phyloP scores from a whole-genome alignment of 1,140 invertebrate species.

The Pogonomyrmex barbatus region DNA sequence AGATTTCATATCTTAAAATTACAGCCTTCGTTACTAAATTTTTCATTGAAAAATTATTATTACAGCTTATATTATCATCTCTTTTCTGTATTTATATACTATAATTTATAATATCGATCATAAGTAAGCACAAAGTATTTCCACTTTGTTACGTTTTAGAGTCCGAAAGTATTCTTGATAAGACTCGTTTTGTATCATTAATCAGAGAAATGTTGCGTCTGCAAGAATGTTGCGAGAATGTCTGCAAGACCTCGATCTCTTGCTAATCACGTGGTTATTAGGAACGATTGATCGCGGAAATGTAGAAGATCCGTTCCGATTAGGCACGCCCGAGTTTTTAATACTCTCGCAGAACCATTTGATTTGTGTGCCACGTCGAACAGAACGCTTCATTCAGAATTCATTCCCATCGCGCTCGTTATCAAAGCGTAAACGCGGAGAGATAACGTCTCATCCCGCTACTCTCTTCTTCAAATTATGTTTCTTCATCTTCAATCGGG shows the following conservation, averaged over 20 bases:
- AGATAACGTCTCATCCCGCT: conserved; percentile 39
- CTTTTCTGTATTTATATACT: not conserved
- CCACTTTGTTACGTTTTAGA: not conserved
- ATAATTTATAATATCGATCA: not conserved
- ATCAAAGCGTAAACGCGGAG: conserved; percentile 24
- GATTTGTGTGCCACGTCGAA: conserved; percentile 54
- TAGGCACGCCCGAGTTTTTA: conserved; percentile 36
- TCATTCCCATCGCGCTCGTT: conserved; percentile 28
- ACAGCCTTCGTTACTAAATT: not conserved
- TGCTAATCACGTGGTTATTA: not conserved
- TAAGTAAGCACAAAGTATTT: not conserved
- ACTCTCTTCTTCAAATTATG: conserved; percentile 20
- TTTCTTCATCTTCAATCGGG: conserved; percentile 24
- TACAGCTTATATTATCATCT: not conserved
- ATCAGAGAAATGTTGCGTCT: not conserved
- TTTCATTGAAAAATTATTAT: not conserved
- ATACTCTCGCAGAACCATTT: conserved; percentile 9
- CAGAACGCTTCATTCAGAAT: conserved; percentile 68
- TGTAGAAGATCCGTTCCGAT: conserved; percentile 22
- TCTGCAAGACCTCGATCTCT: conserved; percentile 14
- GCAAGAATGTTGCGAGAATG: not conserved
- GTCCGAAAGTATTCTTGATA: not conserved
- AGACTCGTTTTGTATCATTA: not conserved
- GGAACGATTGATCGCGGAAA: conserved; percentile 46
- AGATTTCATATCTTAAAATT: too few species aligned